Evolutionary conservation across 2,113 vertebrate genomes (phyloP), one percentile per base, ranked within the genome.

Genomic region (Calidris pugnax): DNA sequence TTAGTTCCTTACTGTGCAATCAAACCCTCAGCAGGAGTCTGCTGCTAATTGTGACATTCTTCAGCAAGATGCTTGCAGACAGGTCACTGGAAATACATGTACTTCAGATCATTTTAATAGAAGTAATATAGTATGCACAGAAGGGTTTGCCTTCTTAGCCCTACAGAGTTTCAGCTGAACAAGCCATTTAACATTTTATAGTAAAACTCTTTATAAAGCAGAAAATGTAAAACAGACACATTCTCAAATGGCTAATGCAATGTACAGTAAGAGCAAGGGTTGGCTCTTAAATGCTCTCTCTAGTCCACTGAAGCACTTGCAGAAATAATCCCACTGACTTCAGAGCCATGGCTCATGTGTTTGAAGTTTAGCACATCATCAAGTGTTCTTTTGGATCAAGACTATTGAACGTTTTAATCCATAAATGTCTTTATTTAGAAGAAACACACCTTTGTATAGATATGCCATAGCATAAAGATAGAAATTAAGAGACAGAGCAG

Each of bases 41-140:
- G 43, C 85, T 89, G 63, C 59, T 97, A 97, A 97, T 96, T 97
- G 82, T 95, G 93, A 91, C 88, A 91, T 95, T 93, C 79, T 93
- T 89, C 45, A 22, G 73, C 64, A 81, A 87, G 66, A 48, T 73
- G 48, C 48, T 95, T 91, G 62, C 80, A 95, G 68, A 84, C 85
- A 87, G 85, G 95, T 94, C 97, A 91, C 55, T 92, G 64, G 64
- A 85, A 97, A 96, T 93, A 57, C 73, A 86, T 73, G 81, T 83
- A 86, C 74, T 85, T 96, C 77, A 93, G 72, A 93, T 87, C 8
- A 90, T 90, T 96, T 95, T 87, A 96, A 68, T 76, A 87, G 66
- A 90, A 90, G 48, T 76, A 85, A 95, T 86, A 83, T 15, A 72
- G 39, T 57, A 67, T 78, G 67, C 73, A 80, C 35, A 85, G 60